These are phyloP conservation scores for Camponotus pennsylvanicus DNA, from an alignment of 1,140 invertebrate genomes.

Conservation along the genomic window DNA sequence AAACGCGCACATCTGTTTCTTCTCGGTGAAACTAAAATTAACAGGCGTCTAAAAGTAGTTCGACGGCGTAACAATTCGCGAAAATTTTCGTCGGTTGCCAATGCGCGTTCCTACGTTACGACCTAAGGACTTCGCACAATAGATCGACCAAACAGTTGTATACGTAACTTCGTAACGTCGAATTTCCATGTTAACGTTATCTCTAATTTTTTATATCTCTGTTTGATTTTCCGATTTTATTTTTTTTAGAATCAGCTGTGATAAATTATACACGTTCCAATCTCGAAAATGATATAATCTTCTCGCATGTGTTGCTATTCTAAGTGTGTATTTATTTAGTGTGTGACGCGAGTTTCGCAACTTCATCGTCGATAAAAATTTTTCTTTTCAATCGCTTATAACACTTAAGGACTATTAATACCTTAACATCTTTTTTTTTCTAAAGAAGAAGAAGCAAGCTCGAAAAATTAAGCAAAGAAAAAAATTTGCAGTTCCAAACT, in stretches of 20 bases:
- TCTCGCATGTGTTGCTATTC: neutral
- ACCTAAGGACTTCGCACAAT: slow-evolving; percentile 61
- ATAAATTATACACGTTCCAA: no score
- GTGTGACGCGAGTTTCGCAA: neutral
- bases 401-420: slow-evolving; percentile 10
- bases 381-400: neutral
- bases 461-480: neutral
- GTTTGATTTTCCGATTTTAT: neutral
- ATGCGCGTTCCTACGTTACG: neutral
- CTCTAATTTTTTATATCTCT: neutral
- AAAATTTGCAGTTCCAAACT: neutral
- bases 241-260: neutral
- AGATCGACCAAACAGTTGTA: slow-evolving; percentile 75
- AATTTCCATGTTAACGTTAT: neutral
- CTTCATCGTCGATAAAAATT: no score
- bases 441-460: neutral
- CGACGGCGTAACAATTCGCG: neutral
- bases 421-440: neutral
- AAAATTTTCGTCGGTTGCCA: slow-evolving; percentile 15
- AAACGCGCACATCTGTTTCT: neutral
- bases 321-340: neutral
- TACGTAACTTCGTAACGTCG: neutral
- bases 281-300: neutral
- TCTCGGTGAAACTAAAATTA: slow-evolving; percentile 17
- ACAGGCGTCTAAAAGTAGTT: slow-evolving; percentile 16